phyloP scores from a whole-genome alignment of 92 coral and sea anemone species.

The Epizoanthus rinbou region DNA sequence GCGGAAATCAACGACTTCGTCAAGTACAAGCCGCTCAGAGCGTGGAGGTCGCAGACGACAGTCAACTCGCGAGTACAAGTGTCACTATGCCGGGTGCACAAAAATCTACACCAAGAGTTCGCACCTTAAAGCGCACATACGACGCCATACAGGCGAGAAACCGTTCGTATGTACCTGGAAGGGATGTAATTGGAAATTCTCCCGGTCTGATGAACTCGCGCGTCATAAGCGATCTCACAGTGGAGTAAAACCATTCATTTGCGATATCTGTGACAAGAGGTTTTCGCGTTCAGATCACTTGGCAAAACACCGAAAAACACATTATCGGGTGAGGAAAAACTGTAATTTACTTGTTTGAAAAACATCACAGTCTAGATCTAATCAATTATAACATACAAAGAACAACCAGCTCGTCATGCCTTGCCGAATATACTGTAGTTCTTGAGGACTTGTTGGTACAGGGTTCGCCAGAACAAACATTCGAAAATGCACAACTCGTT shows the following conservation, averaged over 20 bases:
- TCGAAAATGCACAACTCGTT: neutral
- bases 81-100: slow-evolving; percentile 77
- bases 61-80: slow-evolving; percentile 88
- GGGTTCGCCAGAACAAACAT: slow-evolving; percentile 21
- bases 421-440: neutral
- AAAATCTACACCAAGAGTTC: slow-evolving; percentile 91
- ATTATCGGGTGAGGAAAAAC: slow-evolving; percentile 87
- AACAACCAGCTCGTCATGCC: too few relatives aligned
- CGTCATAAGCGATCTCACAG: slow-evolving; percentile 93
- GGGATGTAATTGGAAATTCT: slow-evolving; percentile 89
- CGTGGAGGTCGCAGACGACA: slow-evolving; percentile 73
- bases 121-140: slow-evolving; percentile 84
- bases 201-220: slow-evolving; percentile 88
- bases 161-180: slow-evolving; percentile 94
- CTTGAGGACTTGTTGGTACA: slow-evolving; percentile 5
- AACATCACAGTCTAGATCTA: neutral
- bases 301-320: slow-evolving; percentile 90
- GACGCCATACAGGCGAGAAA: slow-evolving; percentile 89
- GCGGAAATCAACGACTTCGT: slow-evolving; percentile 30
- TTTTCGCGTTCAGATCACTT: slow-evolving; percentile 89
- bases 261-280: slow-evolving; percentile 90
- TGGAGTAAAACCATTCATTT: slow-evolving; percentile 85
- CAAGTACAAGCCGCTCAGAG: slow-evolving; percentile 62
- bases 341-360: slow-evolving; percentile 54
- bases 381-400: neutral